These are phyloP conservation scores for Rhinoderma darwinii DNA, from an alignment of 2,113 vertebrate genomes.

Conservation along the genomic window DNA sequence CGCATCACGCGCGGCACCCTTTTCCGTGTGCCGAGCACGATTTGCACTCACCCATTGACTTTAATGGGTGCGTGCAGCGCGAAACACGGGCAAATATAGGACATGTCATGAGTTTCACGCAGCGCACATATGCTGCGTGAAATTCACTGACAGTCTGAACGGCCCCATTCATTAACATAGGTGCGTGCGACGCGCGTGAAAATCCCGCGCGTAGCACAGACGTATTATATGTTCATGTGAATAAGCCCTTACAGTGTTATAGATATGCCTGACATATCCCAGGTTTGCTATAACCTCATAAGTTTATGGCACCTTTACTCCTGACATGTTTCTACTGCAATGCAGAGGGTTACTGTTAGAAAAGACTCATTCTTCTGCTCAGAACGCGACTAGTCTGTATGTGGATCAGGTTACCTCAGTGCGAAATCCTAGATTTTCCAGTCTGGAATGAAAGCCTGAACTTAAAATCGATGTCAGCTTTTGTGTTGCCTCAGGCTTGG, in stretches of 20 bases:
- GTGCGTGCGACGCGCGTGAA: too few species aligned
- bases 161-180: too few species aligned
- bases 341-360: slow-evolving; percentile 2
- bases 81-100: too few species aligned
- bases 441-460: slow-evolving; percentile 31
- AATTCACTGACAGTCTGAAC: too few species aligned
- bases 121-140: too few species aligned
- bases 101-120: too few species aligned
- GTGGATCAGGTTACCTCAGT: slow-evolving; percentile 22
- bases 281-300: not conserved
- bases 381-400: slow-evolving; percentile 3
- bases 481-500: slow-evolving; percentile 20
- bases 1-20: too few species aligned
- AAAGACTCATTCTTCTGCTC: slow-evolving; percentile 15
- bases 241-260: not conserved
- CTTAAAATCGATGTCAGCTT: slow-evolving; percentile 35
- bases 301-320: not conserved
- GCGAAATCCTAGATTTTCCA: slow-evolving; percentile 35
- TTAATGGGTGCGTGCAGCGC: too few species aligned
- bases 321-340: not conserved
- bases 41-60: too few species aligned
- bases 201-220: too few species aligned
- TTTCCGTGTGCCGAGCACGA: too few species aligned
- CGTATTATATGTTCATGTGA: too few species aligned
- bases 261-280: not conserved